Conservation (phyloP, 2,797 vertebrate species). For the Sebastes alutus region DNA sequence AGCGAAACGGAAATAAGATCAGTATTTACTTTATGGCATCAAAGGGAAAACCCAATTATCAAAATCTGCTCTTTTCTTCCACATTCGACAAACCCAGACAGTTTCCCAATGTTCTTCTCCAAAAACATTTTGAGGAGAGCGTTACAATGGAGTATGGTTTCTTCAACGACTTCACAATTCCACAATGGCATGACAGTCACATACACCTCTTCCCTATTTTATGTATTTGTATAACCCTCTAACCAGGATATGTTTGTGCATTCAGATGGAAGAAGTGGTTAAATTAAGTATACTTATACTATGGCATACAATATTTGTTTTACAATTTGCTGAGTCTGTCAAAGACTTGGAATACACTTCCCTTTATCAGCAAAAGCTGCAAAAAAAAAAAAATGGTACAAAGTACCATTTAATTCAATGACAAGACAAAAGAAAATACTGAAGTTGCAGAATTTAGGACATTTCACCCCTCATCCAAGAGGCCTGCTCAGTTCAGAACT, state of each 20-base stretch:
- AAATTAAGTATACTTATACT: background rate
- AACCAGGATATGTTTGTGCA: background rate
- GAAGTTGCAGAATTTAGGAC: background rate
- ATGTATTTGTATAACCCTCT: background rate
- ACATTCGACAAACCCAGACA: background rate
- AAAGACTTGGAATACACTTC: background rate
- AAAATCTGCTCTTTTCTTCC: background rate
- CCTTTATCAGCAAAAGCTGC: background rate
- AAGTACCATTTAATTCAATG: background rate
- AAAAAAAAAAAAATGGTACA: background rate
- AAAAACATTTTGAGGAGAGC: background rate
- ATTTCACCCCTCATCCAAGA: background rate
- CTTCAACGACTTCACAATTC: background rate
- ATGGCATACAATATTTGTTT: background rate
- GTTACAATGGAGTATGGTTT: background rate
- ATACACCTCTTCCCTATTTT: background rate
- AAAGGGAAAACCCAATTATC: background rate
- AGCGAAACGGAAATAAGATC: slow-evolving; percentile 7
- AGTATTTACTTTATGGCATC: background rate
- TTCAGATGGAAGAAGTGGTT: background rate
- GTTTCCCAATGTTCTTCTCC: background rate
- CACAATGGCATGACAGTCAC: background rate
- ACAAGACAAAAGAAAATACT: background rate
- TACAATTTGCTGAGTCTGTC: background rate
- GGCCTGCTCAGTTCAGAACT: background rate